Conservation (phyloP, 1,140 invertebrate genomes). For the Eumeta japonica region DNA sequence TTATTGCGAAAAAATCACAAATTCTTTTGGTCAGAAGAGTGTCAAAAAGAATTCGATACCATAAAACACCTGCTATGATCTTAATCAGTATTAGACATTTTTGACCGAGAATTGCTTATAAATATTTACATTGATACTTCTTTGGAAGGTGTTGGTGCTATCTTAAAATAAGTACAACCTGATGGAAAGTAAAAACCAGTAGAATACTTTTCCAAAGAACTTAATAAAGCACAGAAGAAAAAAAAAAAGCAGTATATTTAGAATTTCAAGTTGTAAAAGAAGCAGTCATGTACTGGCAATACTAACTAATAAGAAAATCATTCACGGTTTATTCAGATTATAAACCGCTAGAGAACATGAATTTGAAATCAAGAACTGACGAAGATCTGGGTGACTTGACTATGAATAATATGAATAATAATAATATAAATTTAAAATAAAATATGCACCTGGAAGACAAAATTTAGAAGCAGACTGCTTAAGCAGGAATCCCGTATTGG, state of each 20-base stretch:
- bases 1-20: constrained; percentile 16
- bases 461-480: too few species aligned
- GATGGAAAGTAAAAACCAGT: constrained; percentile 18
- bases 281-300: constrained; percentile 25
- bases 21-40: constrained; percentile 26
- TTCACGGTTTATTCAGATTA: too few species aligned
- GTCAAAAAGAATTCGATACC: constrained; percentile 25
- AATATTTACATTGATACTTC: constrained; percentile 25
- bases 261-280: background rate
- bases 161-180: too few species aligned
- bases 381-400: too few species aligned
- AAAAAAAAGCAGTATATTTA: constrained; percentile 3
- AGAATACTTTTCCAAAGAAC: constrained; percentile 28
- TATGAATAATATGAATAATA: too few species aligned
- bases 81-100: constrained; percentile 26
- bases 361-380: too few species aligned
- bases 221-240: too few species aligned
- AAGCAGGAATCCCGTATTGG: too few species aligned
- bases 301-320: background rate
- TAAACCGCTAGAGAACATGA: too few species aligned
- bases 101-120: constrained; percentile 21
- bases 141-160: constrained; percentile 20
- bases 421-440: too few species aligned
- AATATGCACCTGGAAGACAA: too few species aligned
- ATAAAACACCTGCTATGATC: constrained; percentile 29